Conservation (phyloP, 2,888 invertebrate genomes). For the Limnephilus lunatus region DNA sequence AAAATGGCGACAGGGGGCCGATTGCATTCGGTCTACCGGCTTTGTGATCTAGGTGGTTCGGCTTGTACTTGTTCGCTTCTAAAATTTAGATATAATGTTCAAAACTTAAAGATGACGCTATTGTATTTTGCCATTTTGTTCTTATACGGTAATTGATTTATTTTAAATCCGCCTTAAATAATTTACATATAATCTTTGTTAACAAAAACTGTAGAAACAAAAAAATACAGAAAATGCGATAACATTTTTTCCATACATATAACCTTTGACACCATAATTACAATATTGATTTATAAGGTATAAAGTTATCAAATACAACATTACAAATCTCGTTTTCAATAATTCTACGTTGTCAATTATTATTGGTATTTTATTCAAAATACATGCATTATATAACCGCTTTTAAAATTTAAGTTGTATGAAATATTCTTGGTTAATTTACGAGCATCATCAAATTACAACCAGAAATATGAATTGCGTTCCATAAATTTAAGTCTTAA, state of each 20-base stretch:
- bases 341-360: not conserved
- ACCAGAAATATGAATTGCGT: not conserved
- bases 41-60: too few relatives aligned
- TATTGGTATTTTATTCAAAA: not conserved
- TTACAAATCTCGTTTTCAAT: not conserved
- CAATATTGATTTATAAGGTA: not conserved
- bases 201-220: not conserved
- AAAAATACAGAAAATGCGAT: not conserved
- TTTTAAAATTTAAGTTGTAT: not conserved
- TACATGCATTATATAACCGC: not conserved
- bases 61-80: too few relatives aligned
- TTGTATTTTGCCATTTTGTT: not conserved
- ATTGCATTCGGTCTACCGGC: too few relatives aligned
- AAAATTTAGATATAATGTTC: too few relatives aligned
- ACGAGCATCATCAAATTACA: constrained; percentile 25
- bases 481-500: not conserved
- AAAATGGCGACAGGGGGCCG: too few relatives aligned
- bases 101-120: not conserved
- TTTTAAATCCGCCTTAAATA: not conserved
- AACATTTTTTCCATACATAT: not conserved
- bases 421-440: not conserved
- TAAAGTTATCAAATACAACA: not conserved
- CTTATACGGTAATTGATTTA: not conserved
- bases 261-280: not conserved
- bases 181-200: not conserved